These are phyloP conservation scores for Triplophysa tibetana DNA, from an alignment of 2,113 vertebrate genomes.

Conservation along the genomic window DNA sequence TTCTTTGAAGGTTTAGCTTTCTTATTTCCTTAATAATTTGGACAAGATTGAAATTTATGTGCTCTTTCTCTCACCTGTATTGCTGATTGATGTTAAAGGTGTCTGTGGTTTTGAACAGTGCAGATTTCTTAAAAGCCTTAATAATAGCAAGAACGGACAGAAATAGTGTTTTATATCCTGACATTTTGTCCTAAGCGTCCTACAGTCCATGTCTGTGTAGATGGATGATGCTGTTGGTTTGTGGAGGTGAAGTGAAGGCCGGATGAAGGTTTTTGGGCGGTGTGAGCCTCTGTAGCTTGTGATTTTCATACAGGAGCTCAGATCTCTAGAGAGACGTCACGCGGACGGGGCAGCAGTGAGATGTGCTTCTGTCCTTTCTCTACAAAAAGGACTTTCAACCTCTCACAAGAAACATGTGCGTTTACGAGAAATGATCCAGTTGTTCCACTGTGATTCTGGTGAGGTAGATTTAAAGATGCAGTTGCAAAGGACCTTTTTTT, in stretches of 20 bases:
- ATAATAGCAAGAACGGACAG: not conserved
- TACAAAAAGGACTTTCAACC: not conserved
- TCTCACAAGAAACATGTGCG: not conserved
- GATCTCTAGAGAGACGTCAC: constrained; percentile 21
- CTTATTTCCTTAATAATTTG: no score
- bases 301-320: constrained; percentile 6
- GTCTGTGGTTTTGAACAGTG: no score
- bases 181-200: not conserved
- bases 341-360: not conserved
- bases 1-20: no score
- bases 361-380: not conserved
- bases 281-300: constrained; percentile 2
- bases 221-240: not conserved
- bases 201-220: not conserved
- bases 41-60: no score
- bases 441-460: not conserved
- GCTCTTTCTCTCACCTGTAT: no score
- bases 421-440: not conserved
- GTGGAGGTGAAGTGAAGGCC: constrained; percentile 18
- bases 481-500: no score
- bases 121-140: no score
- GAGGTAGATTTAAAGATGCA: not conserved
- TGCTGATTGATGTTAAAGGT: no score
- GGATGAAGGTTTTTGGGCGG: not conserved
- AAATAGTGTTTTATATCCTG: not conserved